These are phyloP conservation scores for Rhinoraja longicauda DNA, from an alignment of 2,797 vertebrate species.

Conservation along the genomic window DNA sequence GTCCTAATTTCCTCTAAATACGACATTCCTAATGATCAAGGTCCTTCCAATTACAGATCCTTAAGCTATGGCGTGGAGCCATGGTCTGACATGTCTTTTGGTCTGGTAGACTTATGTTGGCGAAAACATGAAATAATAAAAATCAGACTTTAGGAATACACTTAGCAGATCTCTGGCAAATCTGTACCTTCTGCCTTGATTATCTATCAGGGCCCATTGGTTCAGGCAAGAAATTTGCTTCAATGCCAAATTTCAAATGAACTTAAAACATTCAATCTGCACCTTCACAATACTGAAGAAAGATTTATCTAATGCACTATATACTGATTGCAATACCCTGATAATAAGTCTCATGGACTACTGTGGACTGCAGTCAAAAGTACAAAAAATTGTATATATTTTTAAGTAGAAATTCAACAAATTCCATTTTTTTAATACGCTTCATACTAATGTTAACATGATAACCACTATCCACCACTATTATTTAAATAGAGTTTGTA, in stretches of 20 bases:
- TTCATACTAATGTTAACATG: neutral
- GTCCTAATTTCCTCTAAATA: neutral
- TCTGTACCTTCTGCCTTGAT: neutral
- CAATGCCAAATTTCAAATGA: neutral
- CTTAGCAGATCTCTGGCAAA: neutral
- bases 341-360: neutral
- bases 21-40: neutral
- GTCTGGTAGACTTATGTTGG: neutral
- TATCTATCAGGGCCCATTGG: neutral
- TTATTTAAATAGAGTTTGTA: neutral
- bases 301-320: neutral
- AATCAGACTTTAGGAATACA: neutral
- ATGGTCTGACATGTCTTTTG: neutral
- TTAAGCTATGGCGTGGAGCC: neutral
- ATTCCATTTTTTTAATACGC: conserved; percentile 9
- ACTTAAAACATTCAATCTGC: neutral
- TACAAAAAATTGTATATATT: neutral
- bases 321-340: neutral
- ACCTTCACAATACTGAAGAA: neutral
- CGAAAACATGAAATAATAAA: neutral
- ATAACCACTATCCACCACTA: neutral
- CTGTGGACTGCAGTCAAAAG: conserved; percentile 13
- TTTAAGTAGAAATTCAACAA: neutral
- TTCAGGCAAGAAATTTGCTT: neutral
- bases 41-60: neutral